These are phyloP conservation scores for Lepilemur ruficaudatus DNA, from an alignment of 2,797 vertebrate species.

Conservation along the genomic window DNA sequence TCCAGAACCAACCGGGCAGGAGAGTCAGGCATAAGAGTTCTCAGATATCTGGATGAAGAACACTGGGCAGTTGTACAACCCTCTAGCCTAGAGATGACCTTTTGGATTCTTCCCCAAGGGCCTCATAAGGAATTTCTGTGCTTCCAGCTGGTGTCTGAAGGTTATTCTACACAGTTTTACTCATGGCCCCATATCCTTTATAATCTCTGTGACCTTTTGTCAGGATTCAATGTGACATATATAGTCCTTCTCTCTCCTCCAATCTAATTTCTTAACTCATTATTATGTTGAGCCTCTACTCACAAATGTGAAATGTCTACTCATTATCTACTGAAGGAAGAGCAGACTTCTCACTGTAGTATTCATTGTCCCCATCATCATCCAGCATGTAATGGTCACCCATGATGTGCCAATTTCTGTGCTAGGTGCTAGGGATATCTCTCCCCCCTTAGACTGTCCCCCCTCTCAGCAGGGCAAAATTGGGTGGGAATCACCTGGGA, in stretches of 20 bases:
- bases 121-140: background rate
- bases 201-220: background rate
- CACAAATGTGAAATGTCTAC: background rate
- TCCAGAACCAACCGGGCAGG: background rate
- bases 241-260: background rate
- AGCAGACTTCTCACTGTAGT: background rate
- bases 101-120: background rate
- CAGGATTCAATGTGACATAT: background rate
- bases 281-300: background rate
- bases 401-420: background rate
- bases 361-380: background rate
- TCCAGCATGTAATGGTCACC: background rate
- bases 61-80: background rate
- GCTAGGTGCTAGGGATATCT: background rate
- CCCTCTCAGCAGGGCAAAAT: background rate
- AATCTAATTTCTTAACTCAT: background rate
- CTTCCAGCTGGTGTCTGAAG: background rate
- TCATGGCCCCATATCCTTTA: background rate
- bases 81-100: background rate
- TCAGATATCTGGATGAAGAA: background rate
- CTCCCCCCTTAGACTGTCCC: background rate
- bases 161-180: background rate
- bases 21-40: background rate
- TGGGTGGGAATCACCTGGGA: background rate
- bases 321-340: background rate